Percentiles rank a stretch among this genome's conserved stretches.
These are phyloP conservation scores for Poecilia velifera DNA, from an alignment of 2,797 vertebrate genomes.

Conservation along the genomic window DNA sequence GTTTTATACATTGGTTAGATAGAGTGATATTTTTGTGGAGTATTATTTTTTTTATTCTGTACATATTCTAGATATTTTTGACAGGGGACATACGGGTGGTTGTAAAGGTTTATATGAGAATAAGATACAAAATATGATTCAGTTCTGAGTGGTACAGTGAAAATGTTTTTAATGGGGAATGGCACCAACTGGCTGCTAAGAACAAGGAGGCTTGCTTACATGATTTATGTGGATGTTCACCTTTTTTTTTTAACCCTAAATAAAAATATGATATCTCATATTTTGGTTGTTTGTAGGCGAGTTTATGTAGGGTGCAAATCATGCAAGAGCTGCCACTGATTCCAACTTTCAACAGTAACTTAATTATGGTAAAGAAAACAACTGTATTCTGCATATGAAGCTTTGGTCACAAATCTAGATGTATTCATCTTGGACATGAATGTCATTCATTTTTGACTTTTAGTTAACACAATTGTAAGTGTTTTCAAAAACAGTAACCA, in stretches of 20 bases:
- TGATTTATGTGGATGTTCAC: not conserved
- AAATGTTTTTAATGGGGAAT: not conserved
- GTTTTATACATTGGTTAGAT: not conserved
- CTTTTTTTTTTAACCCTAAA: not conserved
- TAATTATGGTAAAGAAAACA: not conserved
- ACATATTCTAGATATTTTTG: not conserved
- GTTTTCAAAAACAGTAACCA: not conserved
- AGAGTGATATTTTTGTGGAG: not conserved
- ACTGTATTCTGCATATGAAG: not conserved
- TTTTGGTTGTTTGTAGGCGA: not conserved
- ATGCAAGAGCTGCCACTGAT: not conserved
- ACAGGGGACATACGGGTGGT: not conserved
- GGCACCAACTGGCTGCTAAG: not conserved
- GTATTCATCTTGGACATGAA: not conserved
- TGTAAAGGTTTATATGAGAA: not conserved
- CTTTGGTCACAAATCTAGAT: not conserved
- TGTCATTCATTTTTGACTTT: not conserved
- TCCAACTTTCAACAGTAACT: not conserved
- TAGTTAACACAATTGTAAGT: not conserved
- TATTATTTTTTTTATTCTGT: conserved; percentile 1
- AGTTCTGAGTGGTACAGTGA: not conserved
- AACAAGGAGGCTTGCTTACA: not conserved
- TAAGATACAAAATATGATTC: not conserved
- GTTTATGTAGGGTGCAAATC: not conserved
- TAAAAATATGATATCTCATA: not conserved